Base-by-base conservation (phyloP, 2,113 vertebrate species). In the Tauraco erythrolophus region DNA sequence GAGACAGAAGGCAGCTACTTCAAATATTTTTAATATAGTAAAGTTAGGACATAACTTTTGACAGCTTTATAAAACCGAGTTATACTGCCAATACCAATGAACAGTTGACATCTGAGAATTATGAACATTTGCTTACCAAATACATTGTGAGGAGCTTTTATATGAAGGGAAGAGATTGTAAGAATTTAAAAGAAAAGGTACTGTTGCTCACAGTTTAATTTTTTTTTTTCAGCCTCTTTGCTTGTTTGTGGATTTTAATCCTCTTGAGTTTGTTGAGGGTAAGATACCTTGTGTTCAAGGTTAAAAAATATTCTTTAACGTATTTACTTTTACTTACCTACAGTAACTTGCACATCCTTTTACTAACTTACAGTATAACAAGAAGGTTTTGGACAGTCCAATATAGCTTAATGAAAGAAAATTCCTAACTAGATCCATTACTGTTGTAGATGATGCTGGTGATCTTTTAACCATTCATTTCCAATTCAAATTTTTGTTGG, bases 211-310 rank as follows among this genome's bases (percentile, higher is more conserved):
- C 70, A 68, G 70, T 71, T 46, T 57, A 24, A 50, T 89, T 30
- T 80, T 86, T 81, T 94, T 89, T 96, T 96, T 92, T 18, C 94
- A 99, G 99, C 53, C 97, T 99, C 31, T 99, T 99, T n/a, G 86
- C 99, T 90, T 98, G 96, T 90, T 98, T 99, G 89, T 99, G 99
- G 99, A 99, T 99, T 96, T 98, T 99, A 86, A 96, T 99, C 93
- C 92, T 99, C 74, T 98, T 98, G 0, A 77, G 98, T 96, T 98
- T 99, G 94, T 98, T 99, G 97, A 98, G 97, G 98, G 99, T 99
- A 97, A 99, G 99, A 88, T 82, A 23, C 37, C 45, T 97, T 37
- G 18, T 54, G 45, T 64, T 84, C 39, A 60, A 31, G 12, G 23
- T 84, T 89, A 61, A 66, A 92, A 83, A 39, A 18, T 46, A 45